A percentile compares a stretch with the other conserved stretches of the same genome.
Conservation (phyloP, 35 echinoderm and acorn worm genomes). For the Patiria miniata region DNA sequence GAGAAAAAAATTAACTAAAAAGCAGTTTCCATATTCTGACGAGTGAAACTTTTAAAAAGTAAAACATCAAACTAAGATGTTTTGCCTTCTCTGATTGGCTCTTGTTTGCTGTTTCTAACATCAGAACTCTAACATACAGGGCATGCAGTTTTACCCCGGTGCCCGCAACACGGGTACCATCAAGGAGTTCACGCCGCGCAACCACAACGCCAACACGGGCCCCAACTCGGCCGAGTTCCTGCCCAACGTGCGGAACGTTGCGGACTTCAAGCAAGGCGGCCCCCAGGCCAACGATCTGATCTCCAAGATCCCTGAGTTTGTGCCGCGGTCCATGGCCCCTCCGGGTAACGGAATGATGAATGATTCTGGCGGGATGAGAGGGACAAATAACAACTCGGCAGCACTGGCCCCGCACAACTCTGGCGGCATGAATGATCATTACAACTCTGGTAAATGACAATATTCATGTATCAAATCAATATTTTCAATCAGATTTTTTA, state of each 20-base stretch:
- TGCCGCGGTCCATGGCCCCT: slow-evolving; percentile 50
- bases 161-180: slow-evolving; percentile 48
- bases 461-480: no score
- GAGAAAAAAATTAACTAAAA: no score
- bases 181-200: slow-evolving; percentile 51
- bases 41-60: no score
- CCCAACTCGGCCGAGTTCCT: slow-evolving; percentile 38
- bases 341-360: slow-evolving; percentile 8
- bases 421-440: slow-evolving; percentile 14
- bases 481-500: not conserved
- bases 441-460: not conserved
- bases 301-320: slow-evolving; percentile 82
- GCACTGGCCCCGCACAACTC: not conserved
- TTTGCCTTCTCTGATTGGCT: no score
- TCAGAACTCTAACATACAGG: slow-evolving; percentile 36
- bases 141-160: slow-evolving; percentile 63
- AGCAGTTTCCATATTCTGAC: no score
- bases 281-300: slow-evolving; percentile 50
- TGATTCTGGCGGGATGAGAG: not conserved
- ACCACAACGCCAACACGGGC: slow-evolving; percentile 5
- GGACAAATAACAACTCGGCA: slow-evolving; percentile 14
- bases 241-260: slow-evolving; percentile 28
- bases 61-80: no score
- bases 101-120: not conserved
- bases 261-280: slow-evolving; percentile 47